Conservation (phyloP, 2,797 vertebrate species). For the Poecilia picta region DNA sequence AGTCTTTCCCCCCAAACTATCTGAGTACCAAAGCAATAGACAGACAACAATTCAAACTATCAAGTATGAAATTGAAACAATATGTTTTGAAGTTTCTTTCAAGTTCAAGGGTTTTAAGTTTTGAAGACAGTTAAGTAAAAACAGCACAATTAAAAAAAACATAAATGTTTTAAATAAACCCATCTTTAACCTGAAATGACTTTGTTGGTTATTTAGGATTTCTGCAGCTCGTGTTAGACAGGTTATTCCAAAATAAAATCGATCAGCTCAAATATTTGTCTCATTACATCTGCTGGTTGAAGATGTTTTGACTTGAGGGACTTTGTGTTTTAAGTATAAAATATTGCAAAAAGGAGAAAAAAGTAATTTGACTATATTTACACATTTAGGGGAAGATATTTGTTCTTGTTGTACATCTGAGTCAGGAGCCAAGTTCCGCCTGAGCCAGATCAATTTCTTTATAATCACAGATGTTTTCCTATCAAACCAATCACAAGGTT, state of each 20-base stretch:
- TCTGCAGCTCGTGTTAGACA: background rate
- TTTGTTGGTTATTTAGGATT: background rate
- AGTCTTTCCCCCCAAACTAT: background rate
- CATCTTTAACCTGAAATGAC: background rate
- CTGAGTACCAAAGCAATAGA: background rate
- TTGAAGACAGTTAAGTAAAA: background rate
- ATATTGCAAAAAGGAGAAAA: background rate
- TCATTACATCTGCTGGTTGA: background rate
- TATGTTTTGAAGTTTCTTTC: background rate
- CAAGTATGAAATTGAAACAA: background rate
- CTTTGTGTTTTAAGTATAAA: background rate
- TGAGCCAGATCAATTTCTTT: slow-evolving; percentile 28
- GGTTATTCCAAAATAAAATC: background rate
- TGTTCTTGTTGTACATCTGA: background rate
- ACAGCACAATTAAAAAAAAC: background rate
- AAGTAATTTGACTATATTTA: background rate
- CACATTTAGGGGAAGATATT: background rate
- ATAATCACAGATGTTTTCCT: slow-evolving; percentile 19
- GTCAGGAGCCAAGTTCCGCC: background rate
- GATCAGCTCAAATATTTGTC: background rate
- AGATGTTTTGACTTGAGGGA: background rate
- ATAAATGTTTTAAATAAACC: background rate
- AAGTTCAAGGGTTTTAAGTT: background rate
- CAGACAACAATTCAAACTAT: background rate
- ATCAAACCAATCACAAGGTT: slow-evolving; percentile 25